These are phyloP conservation scores for Xanthia icteritia DNA, from an alignment of 2,888 invertebrate genomes.

Conservation along the genomic window DNA sequence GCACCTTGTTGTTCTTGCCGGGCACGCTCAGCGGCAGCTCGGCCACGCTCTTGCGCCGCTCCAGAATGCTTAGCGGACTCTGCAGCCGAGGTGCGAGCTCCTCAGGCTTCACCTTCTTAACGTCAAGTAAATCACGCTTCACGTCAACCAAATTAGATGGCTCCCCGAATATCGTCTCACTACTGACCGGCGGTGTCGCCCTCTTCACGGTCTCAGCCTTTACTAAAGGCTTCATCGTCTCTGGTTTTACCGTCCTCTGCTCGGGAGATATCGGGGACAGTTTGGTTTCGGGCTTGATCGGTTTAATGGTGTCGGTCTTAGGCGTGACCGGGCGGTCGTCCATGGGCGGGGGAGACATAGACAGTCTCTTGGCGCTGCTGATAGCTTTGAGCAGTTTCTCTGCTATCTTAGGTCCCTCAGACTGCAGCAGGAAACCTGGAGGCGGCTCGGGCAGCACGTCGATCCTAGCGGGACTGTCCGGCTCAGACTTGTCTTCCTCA, in stretches of 20 bases:
- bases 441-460: slow-evolving; percentile 89
- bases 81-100: slow-evolving; percentile 81
- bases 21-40: slow-evolving; percentile 82
- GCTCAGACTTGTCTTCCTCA: slow-evolving; percentile 88
- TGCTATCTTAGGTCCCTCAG: slow-evolving; percentile 91
- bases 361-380: slow-evolving; percentile 90
- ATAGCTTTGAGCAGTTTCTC: slow-evolving; percentile 91
- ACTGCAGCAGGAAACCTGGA: slow-evolving; percentile 85
- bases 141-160: slow-evolving; percentile 81
- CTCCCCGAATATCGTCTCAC: slow-evolving; percentile 85
- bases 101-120: slow-evolving; percentile 82
- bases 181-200: slow-evolving; percentile 72
- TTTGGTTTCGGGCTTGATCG: slow-evolving; percentile 73
- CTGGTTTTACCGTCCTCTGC: slow-evolving; percentile 71
- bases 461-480: slow-evolving; percentile 87
- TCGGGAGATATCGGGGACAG: slow-evolving; percentile 74
- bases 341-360: slow-evolving; percentile 86
- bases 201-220: slow-evolving; percentile 79
- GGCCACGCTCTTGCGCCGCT: slow-evolving; percentile 85
- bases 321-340: slow-evolving; percentile 80
- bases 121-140: slow-evolving; percentile 80
- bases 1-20: slow-evolving; percentile 90
- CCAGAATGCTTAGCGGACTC: slow-evolving; percentile 83
- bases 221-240: slow-evolving; percentile 69
- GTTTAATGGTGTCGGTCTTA: slow-evolving; percentile 77